Conservation (phyloP, 2,113 vertebrate genomes). For the Dissostichus mawsoni region DNA sequence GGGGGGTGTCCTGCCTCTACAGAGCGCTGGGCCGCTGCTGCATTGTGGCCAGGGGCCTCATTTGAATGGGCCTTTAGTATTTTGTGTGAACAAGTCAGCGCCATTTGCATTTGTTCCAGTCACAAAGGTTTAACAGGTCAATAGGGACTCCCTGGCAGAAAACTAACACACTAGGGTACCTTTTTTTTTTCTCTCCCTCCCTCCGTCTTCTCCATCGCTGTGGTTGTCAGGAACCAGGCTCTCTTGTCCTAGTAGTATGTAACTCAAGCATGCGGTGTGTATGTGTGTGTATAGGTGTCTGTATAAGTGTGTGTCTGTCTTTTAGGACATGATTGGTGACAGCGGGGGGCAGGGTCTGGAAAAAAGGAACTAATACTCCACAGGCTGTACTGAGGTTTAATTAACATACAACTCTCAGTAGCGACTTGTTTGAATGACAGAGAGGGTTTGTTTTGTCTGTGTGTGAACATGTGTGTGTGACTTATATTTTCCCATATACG, state of each 20-base stretch:
- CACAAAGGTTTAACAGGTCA: conserved; percentile 97
- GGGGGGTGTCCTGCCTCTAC: conserved; percentile 78
- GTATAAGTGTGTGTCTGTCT: conserved; percentile 51
- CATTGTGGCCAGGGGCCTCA: conserved; percentile 89
- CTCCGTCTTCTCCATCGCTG: conserved; percentile 64
- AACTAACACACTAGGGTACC: conserved; percentile 76
- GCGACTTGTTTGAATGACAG: conserved; percentile 56
- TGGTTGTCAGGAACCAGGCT: conserved; percentile 72
- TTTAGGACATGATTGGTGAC: conserved; percentile 60
- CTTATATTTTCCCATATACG: conserved; percentile 5
- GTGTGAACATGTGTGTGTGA: neutral
- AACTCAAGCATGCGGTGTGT: conserved; percentile 62
- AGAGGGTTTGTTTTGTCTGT: conserved; percentile 11
- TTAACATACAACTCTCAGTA: conserved; percentile 71
- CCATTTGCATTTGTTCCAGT: conserved; percentile 98
- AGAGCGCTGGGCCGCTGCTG: conserved; percentile 82
- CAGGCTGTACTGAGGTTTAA: conserved; percentile 66
- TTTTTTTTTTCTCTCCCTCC: conserved; percentile 53
- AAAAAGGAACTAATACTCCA: conserved; percentile 60
- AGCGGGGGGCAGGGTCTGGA: conserved; percentile 58
- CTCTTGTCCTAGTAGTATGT: conserved; percentile 53
- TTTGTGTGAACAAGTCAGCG: conserved; percentile 91
- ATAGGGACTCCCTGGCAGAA: conserved; percentile 89
- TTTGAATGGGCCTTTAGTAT: conserved; percentile 92
- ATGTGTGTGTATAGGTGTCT: conserved; percentile 48